Percentiles rank a stretch among this genome's conserved stretches.
phyloP scores from a whole-genome alignment of 2,113 vertebrate species.

The Crotalus horridus region DNA sequence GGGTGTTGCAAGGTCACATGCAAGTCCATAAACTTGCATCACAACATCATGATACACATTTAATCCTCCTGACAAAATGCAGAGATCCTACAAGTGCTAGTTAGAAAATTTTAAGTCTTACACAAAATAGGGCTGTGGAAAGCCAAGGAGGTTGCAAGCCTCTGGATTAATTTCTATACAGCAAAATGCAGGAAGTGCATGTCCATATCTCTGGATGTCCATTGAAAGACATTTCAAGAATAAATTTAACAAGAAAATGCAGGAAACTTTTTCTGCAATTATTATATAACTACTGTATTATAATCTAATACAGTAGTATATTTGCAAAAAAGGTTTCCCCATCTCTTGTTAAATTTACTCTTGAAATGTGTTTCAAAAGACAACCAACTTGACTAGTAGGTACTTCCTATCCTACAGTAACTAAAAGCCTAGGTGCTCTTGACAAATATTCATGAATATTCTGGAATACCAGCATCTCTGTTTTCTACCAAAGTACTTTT shows the following conservation, averaged over 20 bases:
- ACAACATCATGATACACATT: not conserved
- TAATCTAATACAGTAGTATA: not conserved
- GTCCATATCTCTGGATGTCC: not conserved
- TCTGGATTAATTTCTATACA: not conserved
- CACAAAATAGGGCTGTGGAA: not conserved
- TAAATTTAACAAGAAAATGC: not conserved
- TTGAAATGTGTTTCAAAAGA: not conserved
- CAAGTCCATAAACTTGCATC: not conserved
- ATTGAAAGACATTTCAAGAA: not conserved
- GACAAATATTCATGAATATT: not conserved
- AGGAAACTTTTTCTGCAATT: not conserved
- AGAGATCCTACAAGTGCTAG: not conserved
- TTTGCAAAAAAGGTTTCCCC: not conserved
- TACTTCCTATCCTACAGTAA: not conserved
- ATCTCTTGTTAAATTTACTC: not conserved
- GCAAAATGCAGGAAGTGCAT: not conserved
- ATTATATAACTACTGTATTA: not conserved
- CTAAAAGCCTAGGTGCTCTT: not conserved
- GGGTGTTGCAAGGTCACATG: not conserved
- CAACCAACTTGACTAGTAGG: not conserved
- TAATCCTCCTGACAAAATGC: not conserved
- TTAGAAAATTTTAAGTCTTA: not conserved
- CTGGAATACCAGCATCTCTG: not conserved
- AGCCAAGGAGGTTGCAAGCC: not conserved
- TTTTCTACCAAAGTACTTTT: not conserved